Percentiles rank a stretch among this genome's conserved stretches.
Conservation (phyloP, 2,797 vertebrate genomes). For the Catamblyrhynchus diadema region DNA sequence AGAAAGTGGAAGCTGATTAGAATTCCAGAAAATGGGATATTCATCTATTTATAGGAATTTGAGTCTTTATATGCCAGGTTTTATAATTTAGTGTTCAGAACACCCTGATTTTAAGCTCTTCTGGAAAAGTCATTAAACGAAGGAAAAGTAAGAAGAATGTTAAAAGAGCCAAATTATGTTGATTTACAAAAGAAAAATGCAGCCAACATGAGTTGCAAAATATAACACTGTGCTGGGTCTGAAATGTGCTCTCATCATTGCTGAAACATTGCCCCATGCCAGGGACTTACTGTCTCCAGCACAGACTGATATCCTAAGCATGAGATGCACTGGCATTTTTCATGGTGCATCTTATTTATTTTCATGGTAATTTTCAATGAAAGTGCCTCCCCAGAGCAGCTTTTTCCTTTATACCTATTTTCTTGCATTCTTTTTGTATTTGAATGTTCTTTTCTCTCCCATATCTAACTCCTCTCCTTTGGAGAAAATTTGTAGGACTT, state of each 20-base stretch:
- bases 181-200: neutral
- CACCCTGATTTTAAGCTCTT: neutral
- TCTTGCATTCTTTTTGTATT: neutral
- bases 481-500: neutral
- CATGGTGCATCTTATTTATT: neutral
- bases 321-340: neutral
- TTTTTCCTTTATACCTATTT: neutral
- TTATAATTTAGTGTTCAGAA: neutral
- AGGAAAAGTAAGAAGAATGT: neutral
- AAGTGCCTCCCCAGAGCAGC: neutral
- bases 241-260: neutral
- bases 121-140: slow-evolving; percentile 11
- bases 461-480: neutral
- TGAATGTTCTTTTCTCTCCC: neutral
- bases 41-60: neutral
- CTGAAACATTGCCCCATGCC: neutral
- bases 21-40: neutral
- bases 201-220: neutral
- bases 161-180: neutral
- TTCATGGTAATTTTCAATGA: neutral
- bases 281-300: neutral
- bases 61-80: neutral
- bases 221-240: neutral
- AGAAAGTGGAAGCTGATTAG: neutral
- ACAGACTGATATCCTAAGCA: neutral